Evolutionary conservation across 1,140 invertebrate genomes (phyloP).

Genomic region (Achatina immaculata): DNA sequence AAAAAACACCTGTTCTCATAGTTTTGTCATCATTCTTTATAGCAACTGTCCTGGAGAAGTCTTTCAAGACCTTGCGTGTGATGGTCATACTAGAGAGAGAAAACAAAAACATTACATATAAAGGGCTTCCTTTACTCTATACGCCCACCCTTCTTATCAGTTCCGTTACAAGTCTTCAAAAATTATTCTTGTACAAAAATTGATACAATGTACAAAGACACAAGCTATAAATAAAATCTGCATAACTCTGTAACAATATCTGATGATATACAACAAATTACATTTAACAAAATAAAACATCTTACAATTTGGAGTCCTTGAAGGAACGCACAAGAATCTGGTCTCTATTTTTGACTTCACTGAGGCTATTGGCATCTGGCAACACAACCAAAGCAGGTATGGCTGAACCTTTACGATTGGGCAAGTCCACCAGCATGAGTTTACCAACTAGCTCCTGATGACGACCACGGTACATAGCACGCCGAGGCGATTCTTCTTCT

Average conservation of each 20-base stretch:
- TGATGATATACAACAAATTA: too few relatives aligned
- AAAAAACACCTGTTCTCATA: constrained; percentile 76
- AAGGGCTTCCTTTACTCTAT: too few relatives aligned
- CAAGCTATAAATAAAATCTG: too few relatives aligned
- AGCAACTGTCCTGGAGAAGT: constrained; percentile 87
- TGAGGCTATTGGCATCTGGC: constrained; percentile 86
- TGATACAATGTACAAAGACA: too few relatives aligned
- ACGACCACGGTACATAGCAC: constrained; percentile 57
- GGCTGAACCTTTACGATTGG: constrained; percentile 81
- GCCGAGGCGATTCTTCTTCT: constrained; percentile 56
- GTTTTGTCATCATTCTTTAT: constrained; percentile 86
- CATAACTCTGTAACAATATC: too few relatives aligned
- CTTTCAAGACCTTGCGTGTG: constrained; percentile 90
- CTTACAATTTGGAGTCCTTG: constrained; percentile 94
- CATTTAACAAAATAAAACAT: too few relatives aligned
- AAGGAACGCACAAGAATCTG: constrained; percentile 94
- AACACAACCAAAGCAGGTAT: constrained; percentile 93
- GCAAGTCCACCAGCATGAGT: constrained; percentile 86
- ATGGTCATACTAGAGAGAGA: constrained; percentile 84
- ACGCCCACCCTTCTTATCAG: too few relatives aligned
- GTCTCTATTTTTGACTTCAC: constrained; percentile 85
- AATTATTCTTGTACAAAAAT: too few relatives aligned
- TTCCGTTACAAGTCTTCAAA: too few relatives aligned
- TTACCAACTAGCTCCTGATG: constrained; percentile 78
- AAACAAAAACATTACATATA: not conserved